A percentile compares a stretch with the other conserved stretches of the same genome.
Conservation (phyloP, 2,113 vertebrate species). For the Anoplopoma fimbria region DNA sequence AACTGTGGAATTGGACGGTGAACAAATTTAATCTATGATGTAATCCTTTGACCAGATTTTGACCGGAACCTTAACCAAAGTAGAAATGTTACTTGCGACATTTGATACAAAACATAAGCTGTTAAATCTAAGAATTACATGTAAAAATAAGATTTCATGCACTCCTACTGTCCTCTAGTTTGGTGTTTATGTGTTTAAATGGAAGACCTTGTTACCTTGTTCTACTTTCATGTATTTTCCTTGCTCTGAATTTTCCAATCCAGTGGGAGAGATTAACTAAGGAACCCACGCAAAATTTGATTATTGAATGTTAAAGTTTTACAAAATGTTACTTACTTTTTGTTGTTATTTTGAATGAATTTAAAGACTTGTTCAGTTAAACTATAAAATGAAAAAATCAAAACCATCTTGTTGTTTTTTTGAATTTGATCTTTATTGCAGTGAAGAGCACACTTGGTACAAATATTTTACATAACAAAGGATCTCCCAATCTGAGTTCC, state of each 20-base stretch:
- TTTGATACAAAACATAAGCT: background rate
- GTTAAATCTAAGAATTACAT: background rate
- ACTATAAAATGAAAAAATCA: background rate
- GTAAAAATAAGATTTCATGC: background rate
- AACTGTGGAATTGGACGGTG: too few relatives aligned
- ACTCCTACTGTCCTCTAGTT: background rate
- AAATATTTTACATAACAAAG: too few relatives aligned
- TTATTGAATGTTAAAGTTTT: background rate
- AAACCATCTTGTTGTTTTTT: background rate
- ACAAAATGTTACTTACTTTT: background rate
- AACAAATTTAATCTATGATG: too few relatives aligned
- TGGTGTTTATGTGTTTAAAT: background rate
- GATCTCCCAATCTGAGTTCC: too few relatives aligned
- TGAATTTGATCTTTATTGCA: background rate
- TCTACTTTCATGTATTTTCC: background rate
- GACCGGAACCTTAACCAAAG: background rate
- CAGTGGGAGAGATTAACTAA: background rate
- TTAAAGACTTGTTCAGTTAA: background rate
- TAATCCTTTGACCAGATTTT: too few relatives aligned
- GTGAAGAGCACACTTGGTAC: background rate
- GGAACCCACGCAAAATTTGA: background rate
- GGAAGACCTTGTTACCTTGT: background rate
- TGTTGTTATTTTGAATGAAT: too few relatives aligned
- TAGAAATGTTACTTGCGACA: background rate
- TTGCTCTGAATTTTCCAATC: background rate